Base-by-base conservation (phyloP, 92 coral and sea anemone species). In the Phenganax stokvisi region DNA sequence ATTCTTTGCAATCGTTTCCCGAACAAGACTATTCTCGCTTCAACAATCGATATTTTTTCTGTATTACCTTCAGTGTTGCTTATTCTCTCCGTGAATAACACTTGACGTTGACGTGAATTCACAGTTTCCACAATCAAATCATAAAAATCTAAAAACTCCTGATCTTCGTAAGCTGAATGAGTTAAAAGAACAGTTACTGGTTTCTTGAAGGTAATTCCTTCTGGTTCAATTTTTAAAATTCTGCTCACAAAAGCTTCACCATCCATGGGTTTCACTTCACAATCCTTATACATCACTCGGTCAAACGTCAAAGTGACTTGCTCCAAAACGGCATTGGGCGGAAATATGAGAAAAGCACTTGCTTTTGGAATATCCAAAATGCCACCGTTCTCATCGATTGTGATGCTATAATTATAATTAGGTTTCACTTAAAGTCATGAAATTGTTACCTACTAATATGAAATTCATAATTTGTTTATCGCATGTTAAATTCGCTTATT, bases 281-380 rank as follows among this genome's bases (percentile, higher is more conserved):
- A 37, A 3, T 68, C 73, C 11, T 68, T 68, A 11, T 68, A 16
- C 54, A 12, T 68, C 54, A 68, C 73, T 68, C 73, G 52, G 8
- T 17, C 47, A 37, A 52, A 68, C 73, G 53, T 68, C 9, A 67
- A 16, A 67, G 51, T 67, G 6, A 67, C 52, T 31, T 27, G 2
- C 51, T 67, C 72, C 2, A 0, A 15, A 31, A 67, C 72, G 27
- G 72, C 72, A 15, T 67, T 17, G 29, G 72, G 72, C 37, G 72
- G 72, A 28, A 67, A 1, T 28, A 67, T 15, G 72, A 67, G 72
- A 53, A 67, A 67, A 0, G 72, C 72, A 67, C 72, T 67, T 27
- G 51, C 72, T 31, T 6, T 53, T 4, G 72, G 72, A 67, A 67
- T 27, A 6, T 15, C 27, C 7, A 67, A 67, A 17, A 15, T 10